Evolutionary conservation across 2,113 vertebrate genomes (phyloP), one percentile per base, ranked within the genome.

Genomic region (Eulacestoma nigropectus): DNA sequence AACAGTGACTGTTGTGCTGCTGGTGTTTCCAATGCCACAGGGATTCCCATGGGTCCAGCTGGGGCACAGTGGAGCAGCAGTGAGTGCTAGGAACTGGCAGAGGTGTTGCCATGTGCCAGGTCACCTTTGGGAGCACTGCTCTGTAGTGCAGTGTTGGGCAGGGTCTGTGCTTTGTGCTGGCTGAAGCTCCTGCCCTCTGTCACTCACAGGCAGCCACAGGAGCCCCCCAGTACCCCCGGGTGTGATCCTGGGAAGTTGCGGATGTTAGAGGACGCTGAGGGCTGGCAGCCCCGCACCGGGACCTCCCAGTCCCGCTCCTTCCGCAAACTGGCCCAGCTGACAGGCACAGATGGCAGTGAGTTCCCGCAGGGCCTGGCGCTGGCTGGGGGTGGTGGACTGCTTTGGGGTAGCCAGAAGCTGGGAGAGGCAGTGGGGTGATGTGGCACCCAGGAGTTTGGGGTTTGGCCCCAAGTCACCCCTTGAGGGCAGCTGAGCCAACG

Each of bases 301-400:
- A 99, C 98, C 91, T 99, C 98, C 87, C 99, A 99, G 98, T 99
- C 99, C 56, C 98, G 98, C 84, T 99, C 99, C 93, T 99, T 99
- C 98, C 98, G 98, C 93, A 99, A 99, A 96, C 98, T 99, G 83
- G 99, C 99, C 96, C 99, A 98, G 96, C 98, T 99, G 96, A 99
- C 98, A n/a, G 99, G 99, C 98, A 99, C 99, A 64, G 98, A 99
- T 96, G 99, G 98, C 98, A 99, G 79, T 70, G 44, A 83, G 79
- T 83, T 70, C 37, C 32, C 3, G 1, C 65, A 60, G 44, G 44
- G 32, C 35, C n/a, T 9, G 8, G 41, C 1, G 0, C 50, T 46
- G 50, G 26, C 57, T 46, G 81, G 27, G 22, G 22, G 22, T 18
- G 17, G 11, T 4, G 14, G 46, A 35, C 63, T 32, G 29, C 33